Evolutionary conservation across 1,140 invertebrate species (phyloP).

Genomic region (Drepana arcuata): DNA sequence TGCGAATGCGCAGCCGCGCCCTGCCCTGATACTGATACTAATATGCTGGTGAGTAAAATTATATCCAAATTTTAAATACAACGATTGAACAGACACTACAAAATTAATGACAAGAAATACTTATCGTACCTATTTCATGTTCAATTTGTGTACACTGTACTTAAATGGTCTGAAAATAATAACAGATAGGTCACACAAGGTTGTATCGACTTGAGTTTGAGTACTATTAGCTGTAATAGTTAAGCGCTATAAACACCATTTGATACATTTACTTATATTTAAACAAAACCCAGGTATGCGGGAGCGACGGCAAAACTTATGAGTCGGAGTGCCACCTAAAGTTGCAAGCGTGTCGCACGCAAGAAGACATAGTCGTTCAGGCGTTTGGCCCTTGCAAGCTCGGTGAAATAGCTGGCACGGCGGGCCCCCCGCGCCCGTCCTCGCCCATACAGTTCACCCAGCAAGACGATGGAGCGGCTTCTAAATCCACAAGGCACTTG

Average conservation of each 20-base stretch:
- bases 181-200: no score
- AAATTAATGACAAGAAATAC: no score
- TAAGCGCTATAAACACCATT: no score
- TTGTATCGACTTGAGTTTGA: no score
- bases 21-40: slow-evolving; percentile 74
- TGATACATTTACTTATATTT: no score
- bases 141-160: no score
- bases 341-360: slow-evolving; percentile 83
- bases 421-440: slow-evolving; percentile 81
- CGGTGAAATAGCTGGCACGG: slow-evolving; percentile 76
- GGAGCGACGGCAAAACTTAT: slow-evolving; percentile 86
- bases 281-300: slow-evolving; percentile 76
- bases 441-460: slow-evolving; percentile 86
- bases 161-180: no score
- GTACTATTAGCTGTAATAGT: no score
- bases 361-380: slow-evolving; percentile 86
- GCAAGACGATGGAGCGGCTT: slow-evolving; percentile 83
- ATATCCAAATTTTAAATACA: no score
- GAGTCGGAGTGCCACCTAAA: slow-evolving; percentile 82
- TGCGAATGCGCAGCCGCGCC: slow-evolving; percentile 80
- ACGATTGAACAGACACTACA: no score
- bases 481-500: slow-evolving; percentile 86
- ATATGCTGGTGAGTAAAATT: slow-evolving; percentile 65
- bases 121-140: no score
- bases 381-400: slow-evolving; percentile 85